Evolutionary conservation across 2,113 vertebrate genomes (phyloP), one percentile per base, ranked within the genome.

Genomic region (Brachypteracias leptosomus): DNA sequence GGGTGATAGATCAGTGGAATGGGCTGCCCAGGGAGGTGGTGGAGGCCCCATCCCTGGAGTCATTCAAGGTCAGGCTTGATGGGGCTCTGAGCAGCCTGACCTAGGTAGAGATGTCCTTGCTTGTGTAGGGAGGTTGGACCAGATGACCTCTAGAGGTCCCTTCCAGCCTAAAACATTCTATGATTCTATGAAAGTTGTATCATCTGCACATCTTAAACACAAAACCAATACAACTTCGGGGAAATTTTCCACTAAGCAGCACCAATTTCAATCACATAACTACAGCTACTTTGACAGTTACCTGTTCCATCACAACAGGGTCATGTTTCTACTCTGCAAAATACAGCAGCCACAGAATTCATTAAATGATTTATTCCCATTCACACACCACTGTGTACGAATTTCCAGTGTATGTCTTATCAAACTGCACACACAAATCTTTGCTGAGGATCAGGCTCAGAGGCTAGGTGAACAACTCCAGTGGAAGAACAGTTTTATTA

Each of bases 351-450:
- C 85, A 46, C 25, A 16, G 42, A 77, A n/a, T 12, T 42, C 54
- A 51, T 6, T 76, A 1, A 61, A 68, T 2, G 1, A 59, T 87
- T 77, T 77, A 13, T 59, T 90, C 36, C 54, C 38, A 10, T 16
- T 70, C 55, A 35, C 44, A 85, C 3, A 3, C 4, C 55, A 70
- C 25, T 3, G 0, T 0, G 1, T 11, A 25, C 0, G 2, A 58
- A 40, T 18, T 35, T n/a, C 51, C 44, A 58, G 61, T 11, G 51
- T 12, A 4, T 10, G 44, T 66, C 31, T 59, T 81, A 82, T 36
- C 65, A 38, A 17, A 71, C 0, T 18, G 4, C 28, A 44, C 20
- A 25, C 67, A 77, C 6, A 59, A 44, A 66, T 18, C 74, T 75
- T 11, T 17, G 24, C 12, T 16, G 31, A 49, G 42, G 25, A 35